Evolutionary conservation across 2,113 vertebrate genomes (phyloP).

Genomic region (Suncus etruscus): DNA sequence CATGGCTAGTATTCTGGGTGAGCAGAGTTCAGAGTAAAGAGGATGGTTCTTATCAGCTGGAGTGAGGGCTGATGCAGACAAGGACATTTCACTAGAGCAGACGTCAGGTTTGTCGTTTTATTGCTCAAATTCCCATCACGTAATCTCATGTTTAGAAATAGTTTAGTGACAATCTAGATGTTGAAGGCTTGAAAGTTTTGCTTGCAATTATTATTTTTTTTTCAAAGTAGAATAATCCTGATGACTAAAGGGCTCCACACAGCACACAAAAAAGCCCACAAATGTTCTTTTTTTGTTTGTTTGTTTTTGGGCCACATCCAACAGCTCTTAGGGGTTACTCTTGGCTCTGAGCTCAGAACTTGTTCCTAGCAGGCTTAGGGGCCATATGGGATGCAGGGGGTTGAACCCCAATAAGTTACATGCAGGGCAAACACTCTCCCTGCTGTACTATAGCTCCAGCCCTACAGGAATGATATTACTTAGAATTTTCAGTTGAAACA

Average conservation of each 20-base stretch:
- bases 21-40: constrained; percentile 33
- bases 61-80: not conserved
- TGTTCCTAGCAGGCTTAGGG: no score
- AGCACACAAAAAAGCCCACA: not conserved
- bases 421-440: no score
- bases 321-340: no score
- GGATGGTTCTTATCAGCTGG: not conserved
- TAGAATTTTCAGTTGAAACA: no score
- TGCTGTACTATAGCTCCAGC: no score
- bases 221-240: not conserved
- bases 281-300: no score
- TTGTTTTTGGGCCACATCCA: no score
- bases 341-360: no score
- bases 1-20: not conserved
- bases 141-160: not conserved
- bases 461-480: no score
- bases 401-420: no score
- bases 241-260: not conserved
- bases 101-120: constrained; percentile 27
- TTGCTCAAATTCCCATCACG: constrained; percentile 6
- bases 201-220: constrained; percentile 16
- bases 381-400: no score
- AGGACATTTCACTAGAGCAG: constrained; percentile 4
- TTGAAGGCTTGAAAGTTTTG: not conserved
- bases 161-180: constrained; percentile 5